Conservation (phyloP, 2,113 vertebrate genomes). For the Cephalopterus ornatus region DNA sequence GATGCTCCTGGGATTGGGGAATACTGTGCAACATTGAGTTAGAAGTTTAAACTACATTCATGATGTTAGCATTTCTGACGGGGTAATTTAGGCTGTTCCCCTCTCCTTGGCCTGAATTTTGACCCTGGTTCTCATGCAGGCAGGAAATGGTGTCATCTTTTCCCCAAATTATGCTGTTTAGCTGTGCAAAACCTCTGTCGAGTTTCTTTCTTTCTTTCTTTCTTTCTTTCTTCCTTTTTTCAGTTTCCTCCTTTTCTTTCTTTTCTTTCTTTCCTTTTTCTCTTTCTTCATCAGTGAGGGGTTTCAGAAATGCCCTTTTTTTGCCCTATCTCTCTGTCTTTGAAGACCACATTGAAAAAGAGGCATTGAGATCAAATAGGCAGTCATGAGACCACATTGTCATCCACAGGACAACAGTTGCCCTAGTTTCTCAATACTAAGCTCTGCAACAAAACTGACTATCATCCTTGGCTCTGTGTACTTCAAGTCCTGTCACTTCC, state of each 20-base stretch:
- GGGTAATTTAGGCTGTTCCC: not conserved
- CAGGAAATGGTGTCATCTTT: not conserved
- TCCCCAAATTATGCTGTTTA: not conserved
- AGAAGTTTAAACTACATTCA: not conserved
- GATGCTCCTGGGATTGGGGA: not conserved
- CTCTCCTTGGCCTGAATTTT: not conserved
- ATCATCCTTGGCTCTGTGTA: not conserved
- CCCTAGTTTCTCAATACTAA: not conserved
- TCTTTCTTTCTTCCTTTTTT: not conserved
- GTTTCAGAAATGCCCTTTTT: not conserved
- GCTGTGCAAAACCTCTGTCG: not conserved
- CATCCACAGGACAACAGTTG: not conserved
- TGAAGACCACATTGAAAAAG: not conserved
- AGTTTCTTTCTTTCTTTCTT: not conserved
- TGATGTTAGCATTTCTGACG: not conserved
- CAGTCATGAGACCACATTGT: not conserved
- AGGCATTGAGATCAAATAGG: not conserved
- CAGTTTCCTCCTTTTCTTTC: fast-evolving
- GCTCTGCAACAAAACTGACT: not conserved
- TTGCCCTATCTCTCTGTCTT: not conserved
- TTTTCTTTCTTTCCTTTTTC: not conserved
- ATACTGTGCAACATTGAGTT: not conserved
- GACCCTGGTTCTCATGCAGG: not conserved
- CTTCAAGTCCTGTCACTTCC: not conserved
- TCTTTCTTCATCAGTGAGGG: not conserved